Evolutionary conservation across 2,797 vertebrate genomes (phyloP), one percentile per base, ranked within the genome.

Genomic region (Crenuchus spilurus): DNA sequence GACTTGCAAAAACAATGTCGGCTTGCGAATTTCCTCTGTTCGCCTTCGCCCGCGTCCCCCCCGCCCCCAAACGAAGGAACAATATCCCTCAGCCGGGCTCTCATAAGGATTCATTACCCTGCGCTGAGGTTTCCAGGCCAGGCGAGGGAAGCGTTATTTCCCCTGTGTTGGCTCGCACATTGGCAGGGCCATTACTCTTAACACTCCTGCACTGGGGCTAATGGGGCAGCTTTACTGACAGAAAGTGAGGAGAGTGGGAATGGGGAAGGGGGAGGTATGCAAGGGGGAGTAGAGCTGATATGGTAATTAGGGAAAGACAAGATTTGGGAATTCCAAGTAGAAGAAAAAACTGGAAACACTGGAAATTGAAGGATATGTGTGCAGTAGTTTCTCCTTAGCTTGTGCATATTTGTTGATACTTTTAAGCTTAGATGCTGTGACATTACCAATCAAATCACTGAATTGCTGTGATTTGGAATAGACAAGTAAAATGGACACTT

Each of bases 41-140:
- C 28, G 72, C 74, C 35, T 30, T 68, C 55, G 42, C 57, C 60
- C 48, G 30, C 42, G 6, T 37, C 37, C 61, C 52, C 73, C 65
- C 88, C 84, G 89, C 90, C 91, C 92, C 92, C 90, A 92, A 92
- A 92, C 90, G 89, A 93, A 90, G 92, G 92, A 93, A 93, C 92
- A 93, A 94, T 93, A 92, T 93, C 91, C 77, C 93, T 92, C 92
- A 92, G 92, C 91, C 89, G 93, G 91, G 91, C 92, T 94, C 93
- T 94, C 92, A 94, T 94, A 94, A 94, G 93, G 93, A 94, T 94
- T 94, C 93, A 94, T 94, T 94, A 94, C 92, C 92, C 76, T 72
- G 76, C 74, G 44, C 91, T 71, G 92, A 91, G 90, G 92, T 91
- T 93, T 93, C 91, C 78, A 92, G 93, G 92, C 92, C 93, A 92